phyloP scores from a whole-genome alignment of 1,140 invertebrate species.

The Drosophila repletoides region DNA sequence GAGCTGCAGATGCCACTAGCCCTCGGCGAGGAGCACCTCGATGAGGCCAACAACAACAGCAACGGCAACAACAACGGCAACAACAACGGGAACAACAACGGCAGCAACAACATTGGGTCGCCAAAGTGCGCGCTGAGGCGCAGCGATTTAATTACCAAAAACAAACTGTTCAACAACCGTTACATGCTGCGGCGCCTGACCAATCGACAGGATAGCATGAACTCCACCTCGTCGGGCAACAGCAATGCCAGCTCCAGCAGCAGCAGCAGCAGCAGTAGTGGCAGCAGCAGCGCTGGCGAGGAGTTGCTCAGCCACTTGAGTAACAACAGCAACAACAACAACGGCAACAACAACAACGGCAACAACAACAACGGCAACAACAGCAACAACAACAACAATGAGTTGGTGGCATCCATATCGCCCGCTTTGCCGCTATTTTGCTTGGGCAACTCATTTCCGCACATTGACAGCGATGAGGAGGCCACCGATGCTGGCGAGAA shows the following conservation, averaged over 20 bases:
- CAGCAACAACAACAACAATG: slow-evolving; percentile 27
- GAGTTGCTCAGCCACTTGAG: slow-evolving; percentile 41
- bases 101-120: slow-evolving; percentile 52
- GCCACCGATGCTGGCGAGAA: slow-evolving; percentile 83
- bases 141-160: slow-evolving; percentile 82
- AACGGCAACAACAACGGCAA: slow-evolving; percentile 30
- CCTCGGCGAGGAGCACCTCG: slow-evolving; percentile 43
- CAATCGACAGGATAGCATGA: slow-evolving; percentile 80
- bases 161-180: slow-evolving; percentile 81
- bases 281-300: slow-evolving; percentile 52
- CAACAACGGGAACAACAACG: slow-evolving; percentile 33
- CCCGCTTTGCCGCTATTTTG: slow-evolving; percentile 84
- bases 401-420: slow-evolving; percentile 52
- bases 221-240: slow-evolving; percentile 78
- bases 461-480: slow-evolving; percentile 89
- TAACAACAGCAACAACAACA: slow-evolving; percentile 22
- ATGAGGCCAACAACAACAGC: slow-evolving; percentile 56
- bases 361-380: slow-evolving; percentile 8
- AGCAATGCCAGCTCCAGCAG: slow-evolving; percentile 61
- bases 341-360: slow-evolving; percentile 30
- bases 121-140: slow-evolving; percentile 80
- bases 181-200: slow-evolving; percentile 79
- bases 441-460: slow-evolving; percentile 87
- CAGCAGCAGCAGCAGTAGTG: slow-evolving; percentile 31
- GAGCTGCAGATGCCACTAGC: slow-evolving; percentile 85